Percentiles rank a stretch among this genome's conserved stretches.
phyloP scores from a whole-genome alignment of 2,888 invertebrate genomes.

The Cephalotes varians region DNA sequence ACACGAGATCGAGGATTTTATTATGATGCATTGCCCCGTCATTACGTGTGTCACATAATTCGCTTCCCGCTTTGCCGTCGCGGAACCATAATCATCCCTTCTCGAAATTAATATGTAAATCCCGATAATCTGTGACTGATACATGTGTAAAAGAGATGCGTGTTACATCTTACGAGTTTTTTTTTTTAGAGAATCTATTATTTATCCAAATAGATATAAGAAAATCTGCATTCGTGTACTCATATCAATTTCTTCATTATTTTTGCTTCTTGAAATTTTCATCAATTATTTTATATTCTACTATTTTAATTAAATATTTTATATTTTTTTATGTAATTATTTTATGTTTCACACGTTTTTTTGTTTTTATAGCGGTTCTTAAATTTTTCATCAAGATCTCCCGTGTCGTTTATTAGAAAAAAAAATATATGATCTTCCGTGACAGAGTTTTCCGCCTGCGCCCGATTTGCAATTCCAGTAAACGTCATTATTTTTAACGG shows the following conservation, averaged over 20 bases:
- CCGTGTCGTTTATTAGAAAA: neutral
- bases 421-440: neutral
- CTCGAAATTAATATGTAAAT: conserved; percentile 64
- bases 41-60: conserved; percentile 74
- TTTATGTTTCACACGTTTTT: neutral
- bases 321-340: neutral
- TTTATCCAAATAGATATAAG: neutral
- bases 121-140: conserved; percentile 31
- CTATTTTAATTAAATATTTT: neutral
- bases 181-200: neutral
- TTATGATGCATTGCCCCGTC: conserved; percentile 83
- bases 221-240: neutral
- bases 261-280: neutral
- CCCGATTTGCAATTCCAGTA: conserved; percentile 1
- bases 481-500: conserved; percentile 39
- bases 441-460: neutral
- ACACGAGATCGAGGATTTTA: conserved; percentile 83
- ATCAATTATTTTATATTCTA: neutral
- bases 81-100: conserved; percentile 39
- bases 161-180: conserved; percentile 5
- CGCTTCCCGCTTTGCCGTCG: conserved; percentile 37
- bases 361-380: neutral
- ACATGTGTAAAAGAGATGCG: conserved; percentile 38
- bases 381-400: neutral
- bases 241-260: neutral